Conservation (phyloP, 2,888 invertebrate genomes). For the Hirtodrosophila confusa region DNA sequence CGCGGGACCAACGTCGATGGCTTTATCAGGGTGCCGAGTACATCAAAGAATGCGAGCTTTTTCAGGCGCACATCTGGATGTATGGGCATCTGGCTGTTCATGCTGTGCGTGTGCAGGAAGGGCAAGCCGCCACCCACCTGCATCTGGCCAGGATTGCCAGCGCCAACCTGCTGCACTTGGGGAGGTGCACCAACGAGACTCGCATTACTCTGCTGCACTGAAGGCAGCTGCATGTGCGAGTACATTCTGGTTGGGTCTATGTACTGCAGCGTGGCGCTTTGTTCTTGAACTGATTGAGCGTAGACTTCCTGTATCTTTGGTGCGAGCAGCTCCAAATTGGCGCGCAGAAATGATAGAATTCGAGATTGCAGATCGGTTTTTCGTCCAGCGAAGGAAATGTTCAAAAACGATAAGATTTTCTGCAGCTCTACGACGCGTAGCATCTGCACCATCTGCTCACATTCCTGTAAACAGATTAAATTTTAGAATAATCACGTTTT, state of each 20-base stretch:
- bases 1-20: constrained; percentile 93
- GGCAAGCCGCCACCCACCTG: constrained; percentile 59
- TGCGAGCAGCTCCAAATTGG: constrained; percentile 86
- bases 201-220: constrained; percentile 78
- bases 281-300: constrained; percentile 81
- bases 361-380: constrained; percentile 91
- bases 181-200: constrained; percentile 72
- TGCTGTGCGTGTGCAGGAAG: constrained; percentile 80
- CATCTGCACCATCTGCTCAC: constrained; percentile 83
- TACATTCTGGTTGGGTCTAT: constrained; percentile 83
- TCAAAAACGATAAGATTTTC: constrained; percentile 91
- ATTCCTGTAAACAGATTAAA: constrained; percentile 77
- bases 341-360: constrained; percentile 89
- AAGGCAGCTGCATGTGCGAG: constrained; percentile 82
- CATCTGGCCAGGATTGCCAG: constrained; percentile 77
- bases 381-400: constrained; percentile 91
- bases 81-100: constrained; percentile 88
- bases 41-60: constrained; percentile 96
- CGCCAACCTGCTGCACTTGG: constrained; percentile 59
- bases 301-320: constrained; percentile 87
- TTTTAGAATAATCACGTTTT: neutral
- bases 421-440: constrained; percentile 94
- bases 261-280: constrained; percentile 63
- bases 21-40: constrained; percentile 93
- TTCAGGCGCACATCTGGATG: constrained; percentile 97